phyloP scores from a whole-genome alignment of 2,113 vertebrate genomes.

The Urocynchramus pylzowi region DNA sequence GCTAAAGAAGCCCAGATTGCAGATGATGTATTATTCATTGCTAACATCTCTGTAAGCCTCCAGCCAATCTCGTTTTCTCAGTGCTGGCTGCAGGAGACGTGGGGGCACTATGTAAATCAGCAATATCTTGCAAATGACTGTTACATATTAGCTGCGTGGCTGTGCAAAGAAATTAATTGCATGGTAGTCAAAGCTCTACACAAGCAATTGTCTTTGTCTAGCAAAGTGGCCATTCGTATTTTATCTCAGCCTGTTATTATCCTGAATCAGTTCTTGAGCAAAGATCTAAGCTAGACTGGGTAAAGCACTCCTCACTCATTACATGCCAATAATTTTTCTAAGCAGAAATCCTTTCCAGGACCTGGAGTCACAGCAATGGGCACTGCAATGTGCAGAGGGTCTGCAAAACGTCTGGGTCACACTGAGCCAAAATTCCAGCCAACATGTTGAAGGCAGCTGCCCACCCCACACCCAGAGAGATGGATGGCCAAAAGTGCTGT shows the following conservation, averaged over 20 bases:
- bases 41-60: slow-evolving; percentile 6
- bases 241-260: slow-evolving; percentile 33
- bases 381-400: background rate
- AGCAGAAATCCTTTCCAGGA: background rate
- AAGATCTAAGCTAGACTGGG: slow-evolving; percentile 22
- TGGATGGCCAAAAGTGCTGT: background rate
- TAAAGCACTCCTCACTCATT: background rate
- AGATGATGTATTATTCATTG: slow-evolving; percentile 62
- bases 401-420: background rate
- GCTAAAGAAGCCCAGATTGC: slow-evolving; percentile 50
- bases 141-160: slow-evolving; percentile 23
- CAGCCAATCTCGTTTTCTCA: slow-evolving; percentile 17
- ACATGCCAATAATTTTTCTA: background rate
- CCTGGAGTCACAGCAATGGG: background rate
- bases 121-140: slow-evolving; percentile 38
- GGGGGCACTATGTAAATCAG: slow-evolving; percentile 40
- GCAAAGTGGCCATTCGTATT: slow-evolving; percentile 51
- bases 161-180: slow-evolving; percentile 25
- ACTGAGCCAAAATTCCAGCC: background rate
- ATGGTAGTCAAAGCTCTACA: slow-evolving; percentile 6
- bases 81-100: slow-evolving; percentile 32
- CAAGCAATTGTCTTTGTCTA: slow-evolving; percentile 41
- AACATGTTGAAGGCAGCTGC: background rate
- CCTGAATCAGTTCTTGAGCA: slow-evolving; percentile 20
- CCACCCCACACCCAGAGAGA: background rate